These are phyloP conservation scores for Bergia puertoricense DNA, from an alignment of 92 coral and sea anemone genomes.

Conservation along the genomic window DNA sequence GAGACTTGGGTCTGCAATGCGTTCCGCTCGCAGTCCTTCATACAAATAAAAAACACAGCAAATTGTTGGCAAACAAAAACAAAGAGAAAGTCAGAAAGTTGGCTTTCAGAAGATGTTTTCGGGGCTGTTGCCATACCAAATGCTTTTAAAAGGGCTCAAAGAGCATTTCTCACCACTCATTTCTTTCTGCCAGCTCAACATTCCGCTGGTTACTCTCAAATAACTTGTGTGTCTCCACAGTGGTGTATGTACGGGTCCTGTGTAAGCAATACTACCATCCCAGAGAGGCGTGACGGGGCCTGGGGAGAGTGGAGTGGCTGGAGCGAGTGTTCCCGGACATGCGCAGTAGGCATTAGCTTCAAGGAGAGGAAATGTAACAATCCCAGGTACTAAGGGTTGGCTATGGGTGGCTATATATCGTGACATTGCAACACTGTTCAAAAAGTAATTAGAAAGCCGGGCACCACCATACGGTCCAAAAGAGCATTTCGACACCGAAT, in stretches of 20 bases:
- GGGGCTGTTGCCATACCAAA: too few relatives aligned
- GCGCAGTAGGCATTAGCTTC: constrained; percentile 83
- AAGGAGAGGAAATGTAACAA: constrained; percentile 79
- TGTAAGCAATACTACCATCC: constrained; percentile 73
- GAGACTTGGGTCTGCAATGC: too few relatives aligned
- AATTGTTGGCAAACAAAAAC: too few relatives aligned
- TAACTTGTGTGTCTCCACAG: constrained; percentile 38
- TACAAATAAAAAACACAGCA: too few relatives aligned
- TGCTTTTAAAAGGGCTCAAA: too few relatives aligned
- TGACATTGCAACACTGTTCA: too few relatives aligned
- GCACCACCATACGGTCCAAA: too few relatives aligned
- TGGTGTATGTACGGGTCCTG: constrained; percentile 98
- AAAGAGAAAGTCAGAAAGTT: too few relatives aligned
- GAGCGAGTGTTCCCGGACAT: constrained; percentile 91
- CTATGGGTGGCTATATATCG: too few relatives aligned
- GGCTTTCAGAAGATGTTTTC: too few relatives aligned
- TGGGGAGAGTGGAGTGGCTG: constrained; percentile 90
- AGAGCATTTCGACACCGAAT: too few relatives aligned
- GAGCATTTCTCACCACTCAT: not conserved
- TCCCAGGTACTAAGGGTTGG: constrained; percentile 66
- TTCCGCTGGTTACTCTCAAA: not conserved
- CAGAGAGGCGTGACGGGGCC: constrained; percentile 79
- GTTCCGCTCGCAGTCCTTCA: too few relatives aligned
- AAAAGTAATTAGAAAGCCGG: not conserved
- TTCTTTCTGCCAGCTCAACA: not conserved